These are phyloP conservation scores for Epinephelus fuscoguttatus DNA, from an alignment of 2,113 vertebrate genomes.

Conservation along the genomic window DNA sequence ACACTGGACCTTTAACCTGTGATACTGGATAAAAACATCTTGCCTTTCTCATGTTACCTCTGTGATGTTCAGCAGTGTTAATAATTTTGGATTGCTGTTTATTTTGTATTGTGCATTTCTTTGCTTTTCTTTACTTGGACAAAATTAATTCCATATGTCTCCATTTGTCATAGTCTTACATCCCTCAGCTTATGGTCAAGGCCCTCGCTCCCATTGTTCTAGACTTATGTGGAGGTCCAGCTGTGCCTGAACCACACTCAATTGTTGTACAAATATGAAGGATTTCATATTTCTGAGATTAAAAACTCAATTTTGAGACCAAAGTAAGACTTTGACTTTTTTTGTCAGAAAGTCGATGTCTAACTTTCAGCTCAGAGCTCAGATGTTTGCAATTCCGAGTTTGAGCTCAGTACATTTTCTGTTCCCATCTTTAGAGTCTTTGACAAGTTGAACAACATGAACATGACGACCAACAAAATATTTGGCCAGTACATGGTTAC, in stretches of 20 bases:
- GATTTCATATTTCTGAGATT: not conserved
- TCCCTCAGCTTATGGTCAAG: conserved; percentile 28
- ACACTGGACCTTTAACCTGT: not conserved
- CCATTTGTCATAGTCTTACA: conserved; percentile 31
- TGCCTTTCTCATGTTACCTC: not conserved
- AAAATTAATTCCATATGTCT: conserved; percentile 37
- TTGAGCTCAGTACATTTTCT: not conserved
- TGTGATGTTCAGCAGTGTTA: not conserved
- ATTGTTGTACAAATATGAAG: too few species aligned
- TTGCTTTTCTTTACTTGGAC: conserved; percentile 25
- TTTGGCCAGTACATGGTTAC: not conserved
- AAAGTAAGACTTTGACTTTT: not conserved
- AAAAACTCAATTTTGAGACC: not conserved
- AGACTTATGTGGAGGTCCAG: not conserved
- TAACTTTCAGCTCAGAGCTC: not conserved
- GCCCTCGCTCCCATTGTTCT: conserved; percentile 32
- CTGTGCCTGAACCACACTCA: not conserved
- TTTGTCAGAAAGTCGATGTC: not conserved
- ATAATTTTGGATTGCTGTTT: not conserved
- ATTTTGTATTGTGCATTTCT: not conserved
- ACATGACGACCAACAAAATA: not conserved
- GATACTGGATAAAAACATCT: not conserved
- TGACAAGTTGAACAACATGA: not conserved
- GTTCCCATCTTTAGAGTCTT: not conserved
- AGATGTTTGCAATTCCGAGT: not conserved